Base-by-base conservation (phyloP, 1,140 invertebrate genomes). In the Cydia fagiglandana region DNA sequence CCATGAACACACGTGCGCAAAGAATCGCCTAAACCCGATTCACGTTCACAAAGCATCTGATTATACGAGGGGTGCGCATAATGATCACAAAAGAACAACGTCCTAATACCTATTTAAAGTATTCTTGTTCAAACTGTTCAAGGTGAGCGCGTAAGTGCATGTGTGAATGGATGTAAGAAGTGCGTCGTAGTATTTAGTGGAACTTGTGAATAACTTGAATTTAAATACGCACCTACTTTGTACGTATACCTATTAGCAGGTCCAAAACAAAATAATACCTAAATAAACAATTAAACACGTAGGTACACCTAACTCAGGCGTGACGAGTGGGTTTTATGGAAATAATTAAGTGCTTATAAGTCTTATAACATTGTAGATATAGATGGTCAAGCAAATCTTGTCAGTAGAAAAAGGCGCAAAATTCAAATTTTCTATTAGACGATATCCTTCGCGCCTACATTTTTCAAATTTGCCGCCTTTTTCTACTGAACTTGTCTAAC, bases 1-100 rank as follows among this genome's bases (percentile, higher is more conserved):
- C 38, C 66, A 70, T 70, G 66, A 70, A 70, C 66, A 70, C 66
- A 70, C 66, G 66, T 70, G 66, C 66, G 66, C 66, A 2, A 38
- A 41, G 66, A 70, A 70, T 70, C 38, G 66, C 30, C 66, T 20
- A 70, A 70, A 70, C 66, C 66, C 66, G 66, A 70, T 70, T 70
- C 66, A 34, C 7, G 2, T 12, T 64, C 30, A 17, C 34, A 70
- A 70, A 70, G 66, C 12, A 45, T 20, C 24, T 70, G 66, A 70
- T 70, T 70, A 70, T 70, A 17, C 17, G 30, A 70, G 66, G 66
- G 66, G 66, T 70, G 28, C 15, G 34, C 38, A 70, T 70, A 70
- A 70, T 70, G 66, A 70, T 70, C 17, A 70, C 34, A 70, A 70
- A 45, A 70, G 66, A 70, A 70, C 34, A 45, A 70, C 66, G 3